Evolutionary conservation across 1,140 invertebrate genomes (phyloP).

Genomic region (Neodiprion virginianus): DNA sequence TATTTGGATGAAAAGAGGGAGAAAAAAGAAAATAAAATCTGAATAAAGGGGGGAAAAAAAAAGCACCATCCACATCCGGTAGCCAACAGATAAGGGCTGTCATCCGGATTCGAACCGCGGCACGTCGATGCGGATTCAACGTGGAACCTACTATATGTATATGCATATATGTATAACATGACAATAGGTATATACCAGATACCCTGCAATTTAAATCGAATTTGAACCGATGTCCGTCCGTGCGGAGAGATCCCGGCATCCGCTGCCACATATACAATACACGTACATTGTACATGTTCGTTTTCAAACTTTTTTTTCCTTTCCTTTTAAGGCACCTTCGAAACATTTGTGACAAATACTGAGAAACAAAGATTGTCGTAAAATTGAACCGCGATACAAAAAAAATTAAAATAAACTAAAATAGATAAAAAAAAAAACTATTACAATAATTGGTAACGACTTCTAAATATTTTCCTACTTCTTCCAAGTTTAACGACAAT

Average conservation of each 20-base stretch:
- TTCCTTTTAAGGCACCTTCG: too few species aligned
- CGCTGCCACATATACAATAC: too few species aligned
- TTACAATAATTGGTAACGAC: too few species aligned
- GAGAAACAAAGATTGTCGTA: not conserved
- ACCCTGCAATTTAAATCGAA: constrained; percentile 1
- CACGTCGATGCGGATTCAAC: not conserved
- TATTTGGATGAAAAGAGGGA: not conserved
- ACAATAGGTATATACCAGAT: not conserved
- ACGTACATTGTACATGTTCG: too few species aligned
- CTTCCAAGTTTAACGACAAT: too few species aligned
- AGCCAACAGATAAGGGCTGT: not conserved
- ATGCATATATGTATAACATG: too few species aligned
- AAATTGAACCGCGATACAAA: not conserved
- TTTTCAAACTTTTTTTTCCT: too few species aligned
- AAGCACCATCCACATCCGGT: not conserved
- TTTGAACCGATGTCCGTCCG: not conserved
- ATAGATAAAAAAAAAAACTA: too few species aligned
- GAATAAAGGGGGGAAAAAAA: not conserved
- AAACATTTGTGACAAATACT: too few species aligned
- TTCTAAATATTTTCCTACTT: too few species aligned
- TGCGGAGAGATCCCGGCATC: not conserved
- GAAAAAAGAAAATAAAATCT: not conserved
- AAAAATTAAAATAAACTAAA: too few species aligned
- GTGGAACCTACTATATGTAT: too few species aligned
- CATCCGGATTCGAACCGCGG: not conserved